Conservation (phyloP, 2,888 invertebrate species). For the Leptinotarsa rubiginosa region DNA sequence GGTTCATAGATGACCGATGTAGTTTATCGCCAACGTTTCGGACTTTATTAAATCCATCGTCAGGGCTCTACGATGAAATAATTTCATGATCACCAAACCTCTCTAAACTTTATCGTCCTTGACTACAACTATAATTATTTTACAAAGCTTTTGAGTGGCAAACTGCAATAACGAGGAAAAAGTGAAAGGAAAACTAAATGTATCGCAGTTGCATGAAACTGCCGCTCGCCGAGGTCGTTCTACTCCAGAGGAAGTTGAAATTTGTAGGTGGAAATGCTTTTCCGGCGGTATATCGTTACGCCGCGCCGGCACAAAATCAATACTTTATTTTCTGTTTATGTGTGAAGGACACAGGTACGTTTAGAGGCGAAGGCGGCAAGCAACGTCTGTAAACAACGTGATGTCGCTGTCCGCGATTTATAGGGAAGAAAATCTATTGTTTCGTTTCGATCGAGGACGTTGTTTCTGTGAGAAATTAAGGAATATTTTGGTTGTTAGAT, state of each 20-base stretch:
- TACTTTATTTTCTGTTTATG: conserved; percentile 16
- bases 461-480: not conserved
- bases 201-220: not conserved
- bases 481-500: too few species aligned
- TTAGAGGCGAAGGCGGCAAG: not conserved
- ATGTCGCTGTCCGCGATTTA: not conserved
- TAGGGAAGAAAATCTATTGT: conserved; percentile 16
- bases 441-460: not conserved
- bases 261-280: conserved; percentile 16
- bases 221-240: conserved; percentile 6
- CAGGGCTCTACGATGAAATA: too few species aligned
- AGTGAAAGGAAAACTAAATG: conserved; percentile 16
- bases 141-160: not conserved
- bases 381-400: conserved; percentile 9
- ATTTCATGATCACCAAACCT: too few species aligned
- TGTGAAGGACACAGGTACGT: conserved; percentile 1
- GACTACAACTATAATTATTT: too few species aligned
- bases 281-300: not conserved
- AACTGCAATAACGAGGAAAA: not conserved
- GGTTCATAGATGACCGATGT: too few species aligned
- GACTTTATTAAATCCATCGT: too few species aligned
- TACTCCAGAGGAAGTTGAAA: conserved; percentile 5
- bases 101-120: too few species aligned
- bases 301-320: conserved; percentile 15
- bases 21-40: too few species aligned